These are phyloP conservation scores for Linhomoeus sp. DNA, from an alignment of 2,888 invertebrate species.

Conservation along the genomic window DNA sequence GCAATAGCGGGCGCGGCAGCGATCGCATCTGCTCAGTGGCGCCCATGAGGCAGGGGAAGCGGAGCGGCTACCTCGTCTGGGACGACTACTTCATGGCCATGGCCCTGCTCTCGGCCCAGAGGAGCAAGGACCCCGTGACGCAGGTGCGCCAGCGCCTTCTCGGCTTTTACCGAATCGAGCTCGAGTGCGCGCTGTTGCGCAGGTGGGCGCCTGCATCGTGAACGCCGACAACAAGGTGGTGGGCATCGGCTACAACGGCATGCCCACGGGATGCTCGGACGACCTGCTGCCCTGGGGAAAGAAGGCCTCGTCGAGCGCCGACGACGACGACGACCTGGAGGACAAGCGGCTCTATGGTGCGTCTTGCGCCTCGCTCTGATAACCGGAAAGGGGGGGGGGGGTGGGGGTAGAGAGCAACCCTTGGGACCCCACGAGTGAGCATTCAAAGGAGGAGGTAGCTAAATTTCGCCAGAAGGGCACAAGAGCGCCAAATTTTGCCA, in stretches of 20 bases:
- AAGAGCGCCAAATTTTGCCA: too few relatives aligned
- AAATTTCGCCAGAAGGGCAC: too few relatives aligned
- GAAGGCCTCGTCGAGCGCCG: too few relatives aligned
- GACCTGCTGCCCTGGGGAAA: conserved; percentile 75
- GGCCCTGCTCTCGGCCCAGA: conserved; percentile 66
- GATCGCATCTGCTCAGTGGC: too few relatives aligned
- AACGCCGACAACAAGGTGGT: conserved; percentile 66
- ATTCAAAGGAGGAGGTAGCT: too few relatives aligned
- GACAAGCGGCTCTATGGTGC: conserved; percentile 69
- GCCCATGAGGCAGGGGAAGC: conserved; percentile 30
- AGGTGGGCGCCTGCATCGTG: conserved; percentile 72
- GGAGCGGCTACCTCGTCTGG: conserved; percentile 55
- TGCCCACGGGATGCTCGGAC: conserved; percentile 73
- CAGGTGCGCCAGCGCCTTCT: conserved; percentile 50
- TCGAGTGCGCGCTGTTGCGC: background rate
- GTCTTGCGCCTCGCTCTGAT: too few relatives aligned
- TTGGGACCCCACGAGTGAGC: too few relatives aligned
- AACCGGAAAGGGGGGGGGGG: too few relatives aligned
- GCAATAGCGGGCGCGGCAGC: too few relatives aligned
- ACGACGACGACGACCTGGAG: conserved; percentile 40
- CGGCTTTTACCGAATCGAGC: background rate
- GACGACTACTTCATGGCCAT: conserved; percentile 86
- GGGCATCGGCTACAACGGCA: conserved; percentile 87
- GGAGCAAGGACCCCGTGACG: conserved; percentile 78
- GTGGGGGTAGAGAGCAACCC: too few relatives aligned